phyloP scores from a whole-genome alignment of 2,113 vertebrate genomes.

The Gorsachius goisagi region DNA sequence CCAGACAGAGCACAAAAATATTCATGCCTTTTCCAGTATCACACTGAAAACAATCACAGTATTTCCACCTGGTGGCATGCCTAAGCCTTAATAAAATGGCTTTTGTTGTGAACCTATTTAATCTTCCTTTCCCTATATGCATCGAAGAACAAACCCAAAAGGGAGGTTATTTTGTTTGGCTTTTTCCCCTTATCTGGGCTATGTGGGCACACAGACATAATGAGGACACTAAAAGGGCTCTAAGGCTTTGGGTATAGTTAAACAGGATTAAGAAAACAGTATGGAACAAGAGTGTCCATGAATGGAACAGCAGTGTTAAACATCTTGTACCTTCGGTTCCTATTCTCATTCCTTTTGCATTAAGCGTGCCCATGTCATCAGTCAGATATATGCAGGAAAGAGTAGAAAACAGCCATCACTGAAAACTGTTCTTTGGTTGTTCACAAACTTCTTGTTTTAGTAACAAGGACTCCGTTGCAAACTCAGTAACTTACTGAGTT shows the following conservation, averaged over 20 bases:
- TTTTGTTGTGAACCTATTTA: background rate
- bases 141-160: background rate
- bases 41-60: background rate
- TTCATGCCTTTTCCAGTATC: background rate
- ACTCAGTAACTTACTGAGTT: background rate
- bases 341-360: background rate
- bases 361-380: background rate
- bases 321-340: background rate
- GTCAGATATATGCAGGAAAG: background rate
- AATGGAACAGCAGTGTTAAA: background rate
- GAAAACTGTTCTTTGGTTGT: background rate
- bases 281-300: background rate
- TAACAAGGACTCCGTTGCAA: background rate
- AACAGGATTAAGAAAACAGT: background rate
- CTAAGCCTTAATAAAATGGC: background rate
- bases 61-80: background rate
- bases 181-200: background rate
- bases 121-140: background rate
- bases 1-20: background rate
- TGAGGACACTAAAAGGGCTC: background rate
- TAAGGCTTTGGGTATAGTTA: background rate
- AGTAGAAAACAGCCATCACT: background rate
- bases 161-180: background rate
- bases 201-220: background rate
- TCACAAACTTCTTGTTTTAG: background rate